Percentiles rank a stretch among this genome's conserved stretches.
phyloP scores from a whole-genome alignment of 2,113 vertebrate genomes.

The Microcebus murinus region DNA sequence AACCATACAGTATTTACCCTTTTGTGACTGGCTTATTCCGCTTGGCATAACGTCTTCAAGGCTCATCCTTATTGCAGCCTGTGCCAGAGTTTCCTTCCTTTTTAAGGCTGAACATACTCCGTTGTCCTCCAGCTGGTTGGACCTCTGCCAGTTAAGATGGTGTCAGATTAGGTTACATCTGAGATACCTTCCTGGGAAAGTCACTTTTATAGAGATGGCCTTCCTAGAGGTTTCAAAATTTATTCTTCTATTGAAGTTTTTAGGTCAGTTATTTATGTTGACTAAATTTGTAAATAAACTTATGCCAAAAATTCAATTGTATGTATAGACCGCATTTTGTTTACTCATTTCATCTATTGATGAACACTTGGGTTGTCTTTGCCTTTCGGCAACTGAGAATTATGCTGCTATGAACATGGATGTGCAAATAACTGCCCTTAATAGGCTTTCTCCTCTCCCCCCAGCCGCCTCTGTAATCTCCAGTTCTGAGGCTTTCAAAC shows the following conservation, averaged over 20 bases:
- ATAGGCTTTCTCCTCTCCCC: not conserved
- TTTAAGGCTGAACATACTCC: not conserved
- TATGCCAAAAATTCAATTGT: not conserved
- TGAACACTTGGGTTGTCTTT: not conserved
- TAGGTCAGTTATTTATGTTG: conserved; percentile 51
- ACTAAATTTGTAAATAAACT: conserved; percentile 64
- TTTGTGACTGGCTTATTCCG: not conserved
- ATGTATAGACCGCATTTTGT: not conserved
- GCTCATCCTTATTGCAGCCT: not conserved
- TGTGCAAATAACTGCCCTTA: not conserved
- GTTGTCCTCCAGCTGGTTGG: not conserved
- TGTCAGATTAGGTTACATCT: not conserved
- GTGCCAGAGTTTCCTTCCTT: not conserved
- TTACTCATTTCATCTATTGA: not conserved
- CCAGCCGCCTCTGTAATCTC: not conserved
- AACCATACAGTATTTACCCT: not conserved
- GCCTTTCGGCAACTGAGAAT: not conserved
- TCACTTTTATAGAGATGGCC: not conserved
- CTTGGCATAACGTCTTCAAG: not conserved
- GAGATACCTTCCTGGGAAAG: not conserved
- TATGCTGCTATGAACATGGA: not conserved
- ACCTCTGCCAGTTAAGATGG: not conserved
- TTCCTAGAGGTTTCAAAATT: conserved; percentile 46
- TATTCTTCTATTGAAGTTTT: conserved; percentile 50
- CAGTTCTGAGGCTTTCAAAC: not conserved